A percentile compares a stretch with the other conserved stretches of the same genome.
These are phyloP conservation scores for Sterrhoptilus dennistouni DNA, from an alignment of 2,113 vertebrate species.

Conservation along the genomic window DNA sequence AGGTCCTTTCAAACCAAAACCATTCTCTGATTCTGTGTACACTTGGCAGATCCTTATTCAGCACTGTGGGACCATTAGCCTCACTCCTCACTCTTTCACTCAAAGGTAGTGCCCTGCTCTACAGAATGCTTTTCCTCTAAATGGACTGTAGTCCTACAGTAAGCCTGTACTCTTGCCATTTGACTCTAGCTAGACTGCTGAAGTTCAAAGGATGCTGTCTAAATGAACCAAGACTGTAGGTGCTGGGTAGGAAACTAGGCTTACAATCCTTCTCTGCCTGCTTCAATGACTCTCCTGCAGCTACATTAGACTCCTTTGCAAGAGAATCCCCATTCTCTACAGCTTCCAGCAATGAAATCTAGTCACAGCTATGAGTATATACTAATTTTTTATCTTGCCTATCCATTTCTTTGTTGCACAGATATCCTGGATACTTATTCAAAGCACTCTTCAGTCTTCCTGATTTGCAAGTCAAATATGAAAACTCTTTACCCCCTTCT, in stretches of 20 bases:
- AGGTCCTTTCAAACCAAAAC: background rate
- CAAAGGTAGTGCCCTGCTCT: background rate
- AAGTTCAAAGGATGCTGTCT: background rate
- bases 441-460: background rate
- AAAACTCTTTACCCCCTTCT: background rate
- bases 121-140: background rate
- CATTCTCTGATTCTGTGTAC: too few relatives aligned
- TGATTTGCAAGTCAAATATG: background rate
- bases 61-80: background rate
- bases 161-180: background rate
- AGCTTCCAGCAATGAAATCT: background rate
- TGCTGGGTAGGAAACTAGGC: background rate
- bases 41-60: background rate
- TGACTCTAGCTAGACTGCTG: background rate
- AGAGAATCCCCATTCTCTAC: background rate
- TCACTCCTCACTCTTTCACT: background rate
- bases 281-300: background rate
- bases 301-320: background rate
- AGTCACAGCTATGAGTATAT: background rate
- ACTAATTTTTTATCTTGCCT: background rate
- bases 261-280: background rate
- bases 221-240: background rate
- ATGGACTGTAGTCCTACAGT: background rate
- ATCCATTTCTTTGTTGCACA: background rate
- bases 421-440: background rate